phyloP scores from a whole-genome alignment of 2,113 vertebrate genomes.

The Brachyistius frenatus region DNA sequence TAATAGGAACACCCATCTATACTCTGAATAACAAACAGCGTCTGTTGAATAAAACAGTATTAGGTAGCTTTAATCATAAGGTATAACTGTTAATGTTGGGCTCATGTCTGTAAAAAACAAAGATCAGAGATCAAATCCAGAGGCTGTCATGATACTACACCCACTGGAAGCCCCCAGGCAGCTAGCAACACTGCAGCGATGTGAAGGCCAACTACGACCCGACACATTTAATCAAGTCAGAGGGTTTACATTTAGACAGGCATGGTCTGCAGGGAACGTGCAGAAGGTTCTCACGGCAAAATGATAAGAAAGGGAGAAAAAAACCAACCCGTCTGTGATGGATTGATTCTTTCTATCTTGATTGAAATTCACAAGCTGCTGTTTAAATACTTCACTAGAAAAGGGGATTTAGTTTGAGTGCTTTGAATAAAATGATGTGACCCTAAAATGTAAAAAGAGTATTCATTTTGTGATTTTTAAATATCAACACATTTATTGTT shows the following conservation, averaged over 20 bases:
- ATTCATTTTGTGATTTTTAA: neutral
- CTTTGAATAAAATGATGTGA: conserved; percentile 39
- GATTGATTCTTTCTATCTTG: conserved; percentile 59
- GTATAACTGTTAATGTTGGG: conserved; percentile 61
- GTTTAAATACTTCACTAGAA: conserved; percentile 47
- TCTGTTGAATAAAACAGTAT: conserved; percentile 46
- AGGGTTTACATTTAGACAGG: conserved; percentile 74
- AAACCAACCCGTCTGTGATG: conserved; percentile 46
- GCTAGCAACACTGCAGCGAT: conserved; percentile 56
- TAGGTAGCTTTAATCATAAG: conserved; percentile 50
- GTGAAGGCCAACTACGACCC: conserved; percentile 73
- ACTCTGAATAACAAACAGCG: conserved; percentile 20
- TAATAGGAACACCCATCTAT: conserved; percentile 9
- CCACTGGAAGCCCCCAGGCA: conserved; percentile 66
- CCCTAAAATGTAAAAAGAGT: neutral
- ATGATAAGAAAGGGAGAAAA: conserved; percentile 61
- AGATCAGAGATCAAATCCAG: conserved; percentile 69
- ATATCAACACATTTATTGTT: neutral
- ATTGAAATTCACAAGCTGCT: conserved; percentile 47
- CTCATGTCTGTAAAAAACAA: conserved; percentile 60
- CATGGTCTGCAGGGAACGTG: conserved; percentile 59
- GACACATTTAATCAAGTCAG: conserved; percentile 81
- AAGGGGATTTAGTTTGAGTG: conserved; percentile 19
- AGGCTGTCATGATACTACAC: conserved; percentile 69
- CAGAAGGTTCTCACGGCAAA: conserved; percentile 60